Base-by-base conservation (phyloP, 2,113 vertebrate species). In the Ranitomeya imitator region DNA sequence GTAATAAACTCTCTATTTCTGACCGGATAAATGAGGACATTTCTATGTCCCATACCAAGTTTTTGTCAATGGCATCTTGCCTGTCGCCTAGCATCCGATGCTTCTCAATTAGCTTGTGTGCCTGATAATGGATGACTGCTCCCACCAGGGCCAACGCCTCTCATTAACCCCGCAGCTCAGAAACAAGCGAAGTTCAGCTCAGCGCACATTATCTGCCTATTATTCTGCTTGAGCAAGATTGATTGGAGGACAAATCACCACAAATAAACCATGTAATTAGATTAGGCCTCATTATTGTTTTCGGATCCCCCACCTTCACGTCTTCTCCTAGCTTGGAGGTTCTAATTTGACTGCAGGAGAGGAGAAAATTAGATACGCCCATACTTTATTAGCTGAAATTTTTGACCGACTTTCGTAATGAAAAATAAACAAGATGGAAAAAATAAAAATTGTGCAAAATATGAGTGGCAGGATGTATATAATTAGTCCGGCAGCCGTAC, bases 191-290 rank as follows among this genome's bases (percentile, higher is more conserved):
- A 93, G 96, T 95, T 95, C 95, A 94, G 96, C 93, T 92, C 94
- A 95, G 92, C 90, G 92, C 95, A 69, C 93, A 92, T 96, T 90
- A 94, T 94, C 92, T 90, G 94, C 94, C 94, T 94, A 96, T 97
- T 97, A 94, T 96, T 96, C 93, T 93, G 93, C 91, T 92, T 94
- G 94, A 95, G 93, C 94, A 95, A 97, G 96, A 97, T 96, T 97
- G 97, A 98, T 97, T 97, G 97, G 95, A 96, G 98, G 97, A 97
- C 97, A 98, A 99, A 99, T 97, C 97, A 95, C 92, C 90, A 94
- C 96, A 98, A 99, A 98, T 98, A 98, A 98, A 97, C 97, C 97
- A 97, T 97, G 96, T 98, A 98, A 99, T 99, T 97, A 96, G 97
- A 99, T 99, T 98, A 99, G 95, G 95, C 90, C 94, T 94, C 37